These are phyloP conservation scores for Melieria omissa DNA, from an alignment of 2,888 invertebrate genomes.

Conservation along the genomic window DNA sequence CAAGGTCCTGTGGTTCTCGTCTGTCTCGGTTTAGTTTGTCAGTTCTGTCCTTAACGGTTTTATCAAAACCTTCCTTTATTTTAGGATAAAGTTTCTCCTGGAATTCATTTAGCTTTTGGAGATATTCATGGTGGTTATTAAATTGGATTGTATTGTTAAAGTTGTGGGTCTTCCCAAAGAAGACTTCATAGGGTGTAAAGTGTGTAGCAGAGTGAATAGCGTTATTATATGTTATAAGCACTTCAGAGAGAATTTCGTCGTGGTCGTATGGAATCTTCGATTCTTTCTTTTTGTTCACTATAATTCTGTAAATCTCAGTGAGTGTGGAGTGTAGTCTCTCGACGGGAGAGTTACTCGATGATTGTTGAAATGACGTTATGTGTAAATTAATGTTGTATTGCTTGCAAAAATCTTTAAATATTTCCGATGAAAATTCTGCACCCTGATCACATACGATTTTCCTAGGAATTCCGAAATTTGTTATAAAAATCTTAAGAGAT, in stretches of 20 bases:
- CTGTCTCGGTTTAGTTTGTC: neutral
- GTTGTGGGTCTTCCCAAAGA: neutral
- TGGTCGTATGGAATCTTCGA: neutral
- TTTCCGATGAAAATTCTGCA: neutral
- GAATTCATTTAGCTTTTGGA: slow-evolving; percentile 1
- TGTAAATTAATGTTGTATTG: neutral
- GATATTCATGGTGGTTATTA: neutral
- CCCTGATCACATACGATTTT: neutral
- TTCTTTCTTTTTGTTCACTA: neutral
- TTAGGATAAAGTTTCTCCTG: neutral
- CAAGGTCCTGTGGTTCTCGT: neutral
- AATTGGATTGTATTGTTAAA: neutral
- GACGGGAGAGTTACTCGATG: neutral
- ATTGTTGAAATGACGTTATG: neutral
- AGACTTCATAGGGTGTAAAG: neutral
- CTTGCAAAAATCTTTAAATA: slow-evolving; percentile 1
- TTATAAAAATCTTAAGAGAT: neutral
- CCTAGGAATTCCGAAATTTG: too few relatives aligned
- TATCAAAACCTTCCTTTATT: neutral
- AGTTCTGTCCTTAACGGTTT: neutral
- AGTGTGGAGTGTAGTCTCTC: neutral
- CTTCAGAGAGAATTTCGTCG: neutral
- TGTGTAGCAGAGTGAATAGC: neutral
- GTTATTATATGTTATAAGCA: neutral
- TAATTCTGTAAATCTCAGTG: neutral